These are phyloP conservation scores for Muscicapa striata DNA, from an alignment of 2,797 vertebrate species.

Conservation along the genomic window DNA sequence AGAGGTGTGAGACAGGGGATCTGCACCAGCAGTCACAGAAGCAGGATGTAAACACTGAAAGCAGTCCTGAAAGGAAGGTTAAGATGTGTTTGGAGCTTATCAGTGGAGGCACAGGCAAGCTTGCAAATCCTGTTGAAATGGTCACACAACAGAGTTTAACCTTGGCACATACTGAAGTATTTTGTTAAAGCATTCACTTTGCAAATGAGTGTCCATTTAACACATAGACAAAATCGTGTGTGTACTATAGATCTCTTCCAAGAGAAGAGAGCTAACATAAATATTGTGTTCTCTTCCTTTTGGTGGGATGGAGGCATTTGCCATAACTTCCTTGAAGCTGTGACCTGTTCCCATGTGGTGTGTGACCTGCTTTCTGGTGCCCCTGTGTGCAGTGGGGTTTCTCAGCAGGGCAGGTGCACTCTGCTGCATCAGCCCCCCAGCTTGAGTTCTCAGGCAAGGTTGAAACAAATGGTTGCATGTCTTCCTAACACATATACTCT, in stretches of 20 bases:
- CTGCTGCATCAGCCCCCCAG: rapidly evolving
- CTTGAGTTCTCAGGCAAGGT: rapidly evolving
- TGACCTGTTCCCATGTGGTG: background rate
- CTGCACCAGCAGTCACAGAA: background rate
- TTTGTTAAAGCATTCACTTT: background rate
- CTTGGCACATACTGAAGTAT: background rate
- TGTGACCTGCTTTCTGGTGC: background rate
- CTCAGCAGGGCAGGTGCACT: background rate
- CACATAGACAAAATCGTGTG: background rate
- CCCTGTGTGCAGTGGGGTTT: background rate
- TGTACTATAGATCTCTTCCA: background rate
- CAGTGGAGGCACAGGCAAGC: background rate
- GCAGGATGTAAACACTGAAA: background rate
- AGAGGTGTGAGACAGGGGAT: background rate
- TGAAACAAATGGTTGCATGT: background rate
- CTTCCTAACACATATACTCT: background rate
- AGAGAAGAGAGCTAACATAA: background rate
- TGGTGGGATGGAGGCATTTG: background rate
- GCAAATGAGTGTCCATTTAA: background rate
- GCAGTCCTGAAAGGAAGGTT: background rate
- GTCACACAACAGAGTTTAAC: background rate
- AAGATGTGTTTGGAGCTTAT: background rate
- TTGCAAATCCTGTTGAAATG: background rate
- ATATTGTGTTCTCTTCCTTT: background rate
- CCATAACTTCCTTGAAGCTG: background rate